A percentile compares a stretch with the other conserved stretches of the same genome.
These are phyloP conservation scores for Canis aureus DNA, from an alignment of 2,113 vertebrate genomes.

Conservation along the genomic window DNA sequence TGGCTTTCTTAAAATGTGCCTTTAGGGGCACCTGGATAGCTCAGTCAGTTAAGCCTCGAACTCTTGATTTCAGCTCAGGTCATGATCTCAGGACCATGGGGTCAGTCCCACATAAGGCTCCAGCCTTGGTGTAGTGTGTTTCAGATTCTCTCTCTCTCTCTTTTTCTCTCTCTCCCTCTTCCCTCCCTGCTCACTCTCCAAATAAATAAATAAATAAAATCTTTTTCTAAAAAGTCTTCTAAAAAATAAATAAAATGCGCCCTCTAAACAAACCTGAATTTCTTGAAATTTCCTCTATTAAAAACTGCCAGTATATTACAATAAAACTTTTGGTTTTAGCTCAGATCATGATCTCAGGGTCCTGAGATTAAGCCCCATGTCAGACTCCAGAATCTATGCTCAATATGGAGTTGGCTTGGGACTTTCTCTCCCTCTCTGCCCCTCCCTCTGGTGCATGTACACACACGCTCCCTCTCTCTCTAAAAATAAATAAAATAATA, in stretches of 20 bases:
- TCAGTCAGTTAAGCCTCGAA: not conserved
- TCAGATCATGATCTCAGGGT: not conserved
- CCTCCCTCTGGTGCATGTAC: not conserved
- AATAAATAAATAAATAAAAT: not conserved
- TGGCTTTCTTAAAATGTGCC: not conserved
- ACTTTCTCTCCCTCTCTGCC: not conserved
- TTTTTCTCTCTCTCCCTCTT: not conserved
- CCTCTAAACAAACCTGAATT: not conserved
- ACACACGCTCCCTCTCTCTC: not conserved
- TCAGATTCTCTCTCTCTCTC: not conserved
- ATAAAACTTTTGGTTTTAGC: not conserved
- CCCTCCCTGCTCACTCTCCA: not conserved
- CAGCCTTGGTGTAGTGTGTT: not conserved
- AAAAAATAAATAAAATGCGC: not conserved
- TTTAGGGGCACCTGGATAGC: not conserved
- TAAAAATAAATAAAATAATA: no score
- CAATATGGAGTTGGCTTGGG: not conserved
- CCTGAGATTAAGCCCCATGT: not conserved
- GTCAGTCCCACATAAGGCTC: not conserved
- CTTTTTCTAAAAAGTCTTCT: not conserved
- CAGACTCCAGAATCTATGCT: not conserved
- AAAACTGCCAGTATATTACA: not conserved
- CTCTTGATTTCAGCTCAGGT: not conserved
- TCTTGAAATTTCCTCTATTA: not conserved
- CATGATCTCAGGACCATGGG: not conserved